Base-by-base conservation (phyloP, 2,797 vertebrate genomes). In the Lithobates pipiens region DNA sequence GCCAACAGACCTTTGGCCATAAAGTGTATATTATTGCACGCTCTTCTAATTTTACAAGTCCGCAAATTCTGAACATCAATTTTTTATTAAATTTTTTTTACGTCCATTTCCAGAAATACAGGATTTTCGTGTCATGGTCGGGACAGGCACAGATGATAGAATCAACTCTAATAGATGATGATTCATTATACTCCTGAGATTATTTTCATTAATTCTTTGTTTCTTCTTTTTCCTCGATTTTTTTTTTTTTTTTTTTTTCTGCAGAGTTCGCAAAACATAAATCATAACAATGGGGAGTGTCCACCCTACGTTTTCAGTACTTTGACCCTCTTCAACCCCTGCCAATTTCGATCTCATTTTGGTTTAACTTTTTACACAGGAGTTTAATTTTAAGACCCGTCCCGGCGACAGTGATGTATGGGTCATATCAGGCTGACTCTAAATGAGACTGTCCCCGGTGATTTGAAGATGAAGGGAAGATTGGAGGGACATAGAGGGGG, bases 301-400 rank as follows among this genome's bases (percentile, higher is more conserved):
- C 92, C 92, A 94, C 93, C 85, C 93, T 92, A 89, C 94, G 93
- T 95, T 96, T 93, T 94, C 95, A 95, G 95, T 93, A 92, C 91
- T 92, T 92, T 92, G 94, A 95, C 95, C 95, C 95, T 94, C 91
- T 89, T 95, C 96, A 97, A 98, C 97, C 97, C 95, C 96, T 98
- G 97, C 95, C 97, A 96, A 96, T 97, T 97, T 97, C 97, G 95
- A 96, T 97, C 96, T 97, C 95, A 96, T 98, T 98, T 96, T 95
- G 96, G 95, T 96, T 97, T 96, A 97, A 98, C 96, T 98, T 97
- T 96, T 95, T 97, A 98, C 97, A 97, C 98, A 96, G 96, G 95
- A 97, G 97, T 98, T 97, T 99, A 98, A 99, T 99, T 99, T 97
- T 97, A 97, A 97, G 95, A 94, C 95, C 90, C 91, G 93, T 94